Percentiles rank a stretch among this genome's conserved stretches.
Conservation (phyloP, 1,140 invertebrate species). For the Chionoecetes opilio region DNA sequence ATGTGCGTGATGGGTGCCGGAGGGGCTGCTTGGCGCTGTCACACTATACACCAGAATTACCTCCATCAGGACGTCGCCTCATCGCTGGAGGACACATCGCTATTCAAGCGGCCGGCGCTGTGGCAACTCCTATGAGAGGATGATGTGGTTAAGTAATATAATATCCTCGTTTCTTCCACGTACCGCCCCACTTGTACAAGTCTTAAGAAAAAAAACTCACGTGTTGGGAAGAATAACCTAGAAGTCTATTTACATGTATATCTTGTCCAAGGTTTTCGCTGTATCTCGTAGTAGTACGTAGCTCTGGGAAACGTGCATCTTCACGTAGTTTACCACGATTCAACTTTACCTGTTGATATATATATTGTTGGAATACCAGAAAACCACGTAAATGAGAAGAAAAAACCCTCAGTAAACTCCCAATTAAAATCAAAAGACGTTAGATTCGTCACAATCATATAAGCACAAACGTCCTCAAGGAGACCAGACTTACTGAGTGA, state of each 20-base stretch:
- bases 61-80: neutral
- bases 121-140: slow-evolving; percentile 51
- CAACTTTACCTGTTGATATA: too few relatives aligned
- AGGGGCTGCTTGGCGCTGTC: neutral
- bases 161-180: neutral
- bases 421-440: neutral
- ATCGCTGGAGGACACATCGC: slow-evolving; percentile 8
- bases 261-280: neutral
- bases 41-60: slow-evolving; percentile 33
- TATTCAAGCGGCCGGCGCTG: slow-evolving; percentile 21
- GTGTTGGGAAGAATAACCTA: too few relatives aligned
- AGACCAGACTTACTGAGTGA: neutral
- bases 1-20: slow-evolving; percentile 20
- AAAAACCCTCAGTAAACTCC: neutral
- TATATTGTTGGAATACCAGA: neutral
- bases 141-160: neutral
- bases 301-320: too few relatives aligned
- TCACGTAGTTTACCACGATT: too few relatives aligned
- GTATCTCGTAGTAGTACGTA: too few relatives aligned
- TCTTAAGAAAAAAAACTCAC: neutral
- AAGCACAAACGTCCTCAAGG: too few relatives aligned
- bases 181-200: neutral
- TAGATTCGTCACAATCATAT: too few relatives aligned
- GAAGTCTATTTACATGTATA: neutral
- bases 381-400: neutral